phyloP scores from a whole-genome alignment of 2,113 vertebrate genomes.

The Rana temporaria region DNA sequence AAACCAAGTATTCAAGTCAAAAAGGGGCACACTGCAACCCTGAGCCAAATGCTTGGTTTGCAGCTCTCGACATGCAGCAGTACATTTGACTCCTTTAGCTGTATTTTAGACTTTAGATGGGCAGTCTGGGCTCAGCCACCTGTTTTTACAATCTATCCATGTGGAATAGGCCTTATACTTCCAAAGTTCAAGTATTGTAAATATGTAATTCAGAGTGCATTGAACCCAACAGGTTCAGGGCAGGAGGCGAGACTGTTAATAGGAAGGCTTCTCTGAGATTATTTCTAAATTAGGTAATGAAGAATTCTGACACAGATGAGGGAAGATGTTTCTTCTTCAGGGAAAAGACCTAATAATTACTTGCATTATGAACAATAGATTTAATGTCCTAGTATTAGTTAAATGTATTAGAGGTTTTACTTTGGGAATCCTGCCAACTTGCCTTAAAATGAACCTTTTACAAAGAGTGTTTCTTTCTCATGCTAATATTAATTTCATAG shows the following conservation, averaged over 20 bases:
- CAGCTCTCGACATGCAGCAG: too few relatives aligned
- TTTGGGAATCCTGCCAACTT: not conserved
- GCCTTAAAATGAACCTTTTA: not conserved
- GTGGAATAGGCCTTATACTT: too few relatives aligned
- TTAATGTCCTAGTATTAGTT: conserved; percentile 1
- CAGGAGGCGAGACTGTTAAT: not conserved
- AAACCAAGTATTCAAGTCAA: too few relatives aligned
- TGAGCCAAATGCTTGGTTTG: too few relatives aligned
- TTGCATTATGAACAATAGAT: conserved; percentile 1
- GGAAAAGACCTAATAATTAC: conserved; percentile 10
- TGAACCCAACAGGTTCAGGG: too few relatives aligned
- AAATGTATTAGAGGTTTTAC: conserved; percentile 4
- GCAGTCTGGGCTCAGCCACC: too few relatives aligned
- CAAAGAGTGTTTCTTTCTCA: conserved; percentile 1
- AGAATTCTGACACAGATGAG: not conserved
- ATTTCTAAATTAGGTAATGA: conserved; percentile 23
- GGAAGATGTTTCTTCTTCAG: not conserved
- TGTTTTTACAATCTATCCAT: too few relatives aligned
- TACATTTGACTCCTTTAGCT: too few relatives aligned
- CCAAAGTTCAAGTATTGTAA: too few relatives aligned
- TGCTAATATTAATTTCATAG: not conserved
- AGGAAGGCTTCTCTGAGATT: not conserved
- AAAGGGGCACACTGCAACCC: too few relatives aligned
- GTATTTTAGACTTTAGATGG: too few relatives aligned
- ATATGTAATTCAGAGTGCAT: too few relatives aligned